Percentiles rank a stretch among this genome's conserved stretches.
phyloP scores from a whole-genome alignment of 2,797 vertebrate genomes.

The Betta splendens region DNA sequence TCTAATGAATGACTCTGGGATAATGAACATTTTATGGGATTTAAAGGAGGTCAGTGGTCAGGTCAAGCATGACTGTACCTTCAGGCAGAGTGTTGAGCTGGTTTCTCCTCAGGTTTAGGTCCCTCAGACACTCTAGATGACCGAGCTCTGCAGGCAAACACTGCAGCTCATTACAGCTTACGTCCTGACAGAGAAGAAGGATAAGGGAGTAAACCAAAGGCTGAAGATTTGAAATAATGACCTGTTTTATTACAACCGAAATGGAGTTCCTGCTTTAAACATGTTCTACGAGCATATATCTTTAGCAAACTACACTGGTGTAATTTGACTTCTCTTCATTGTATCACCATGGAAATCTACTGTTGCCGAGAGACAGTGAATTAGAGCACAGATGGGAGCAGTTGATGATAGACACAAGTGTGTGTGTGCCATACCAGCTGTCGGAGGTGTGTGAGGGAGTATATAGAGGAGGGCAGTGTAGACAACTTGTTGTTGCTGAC shows the following conservation, averaged over 20 bases:
- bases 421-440: slow-evolving; percentile 85
- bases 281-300: background rate
- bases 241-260: background rate
- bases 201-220: background rate
- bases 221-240: background rate
- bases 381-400: slow-evolving; percentile 9
- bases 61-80: slow-evolving; percentile 71
- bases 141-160: slow-evolving; percentile 85
- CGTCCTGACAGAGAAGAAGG: slow-evolving; percentile 78
- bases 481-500: slow-evolving; percentile 93
- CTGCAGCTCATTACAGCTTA: slow-evolving; percentile 92
- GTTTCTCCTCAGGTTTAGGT: slow-evolving; percentile 89
- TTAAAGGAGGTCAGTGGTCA: background rate
- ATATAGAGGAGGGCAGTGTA: slow-evolving; percentile 84
- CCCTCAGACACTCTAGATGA: slow-evolving; percentile 85
- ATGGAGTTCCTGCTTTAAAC: background rate
- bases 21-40: too few relatives aligned
- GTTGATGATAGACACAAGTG: background rate
- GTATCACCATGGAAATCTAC: slow-evolving; percentile 1
- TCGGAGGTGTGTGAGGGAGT: slow-evolving; percentile 84
- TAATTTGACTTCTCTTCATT: background rate
- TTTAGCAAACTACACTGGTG: background rate
- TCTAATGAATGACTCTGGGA: too few relatives aligned
- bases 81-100: slow-evolving; percentile 86
- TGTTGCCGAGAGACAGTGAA: slow-evolving; percentile 3